Conservation (phyloP, 1,140 invertebrate genomes). For the Lepidurus couesii region DNA sequence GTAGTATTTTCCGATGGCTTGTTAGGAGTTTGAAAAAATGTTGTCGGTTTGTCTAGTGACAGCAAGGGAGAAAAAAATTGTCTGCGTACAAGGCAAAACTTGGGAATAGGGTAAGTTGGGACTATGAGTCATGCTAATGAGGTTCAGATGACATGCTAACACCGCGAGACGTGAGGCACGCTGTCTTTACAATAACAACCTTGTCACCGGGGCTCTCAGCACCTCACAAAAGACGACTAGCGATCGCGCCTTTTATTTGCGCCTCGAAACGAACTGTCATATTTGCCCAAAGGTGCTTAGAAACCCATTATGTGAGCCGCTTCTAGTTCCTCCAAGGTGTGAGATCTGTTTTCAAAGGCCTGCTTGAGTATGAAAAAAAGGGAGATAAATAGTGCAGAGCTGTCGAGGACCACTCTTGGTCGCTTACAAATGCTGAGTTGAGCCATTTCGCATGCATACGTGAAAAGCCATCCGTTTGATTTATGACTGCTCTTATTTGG, state of each 20-base stretch:
- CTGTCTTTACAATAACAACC: constrained; percentile 15
- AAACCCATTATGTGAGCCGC: constrained; percentile 3
- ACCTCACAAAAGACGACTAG: constrained; percentile 8
- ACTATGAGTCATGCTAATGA: constrained; percentile 7
- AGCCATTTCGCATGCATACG: constrained; percentile 21
- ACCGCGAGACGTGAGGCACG: constrained; percentile 8
- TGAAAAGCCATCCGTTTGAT: constrained; percentile 13
- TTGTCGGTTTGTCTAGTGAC: neutral
- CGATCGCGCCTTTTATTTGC: neutral
- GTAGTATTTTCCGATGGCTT: too few relatives aligned
- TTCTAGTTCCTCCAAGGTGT: neutral
- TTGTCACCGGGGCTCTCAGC: constrained; percentile 16
- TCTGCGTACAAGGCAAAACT: neutral
- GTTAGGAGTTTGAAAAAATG: neutral
- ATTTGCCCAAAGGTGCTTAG: neutral
- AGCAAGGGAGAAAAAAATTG: neutral
- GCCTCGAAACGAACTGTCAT: neutral
- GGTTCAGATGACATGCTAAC: constrained; percentile 3
- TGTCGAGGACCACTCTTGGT: constrained; percentile 14
- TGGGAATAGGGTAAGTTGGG: neutral
- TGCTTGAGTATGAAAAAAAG: neutral
- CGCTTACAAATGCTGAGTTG: constrained; percentile 18
- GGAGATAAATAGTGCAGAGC: constrained; percentile 4
- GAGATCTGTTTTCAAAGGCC: neutral
- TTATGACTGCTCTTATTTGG: constrained; percentile 5